These are phyloP conservation scores for Phoxinus phoxinus DNA, from an alignment of 2,113 vertebrate species.

Conservation along the genomic window DNA sequence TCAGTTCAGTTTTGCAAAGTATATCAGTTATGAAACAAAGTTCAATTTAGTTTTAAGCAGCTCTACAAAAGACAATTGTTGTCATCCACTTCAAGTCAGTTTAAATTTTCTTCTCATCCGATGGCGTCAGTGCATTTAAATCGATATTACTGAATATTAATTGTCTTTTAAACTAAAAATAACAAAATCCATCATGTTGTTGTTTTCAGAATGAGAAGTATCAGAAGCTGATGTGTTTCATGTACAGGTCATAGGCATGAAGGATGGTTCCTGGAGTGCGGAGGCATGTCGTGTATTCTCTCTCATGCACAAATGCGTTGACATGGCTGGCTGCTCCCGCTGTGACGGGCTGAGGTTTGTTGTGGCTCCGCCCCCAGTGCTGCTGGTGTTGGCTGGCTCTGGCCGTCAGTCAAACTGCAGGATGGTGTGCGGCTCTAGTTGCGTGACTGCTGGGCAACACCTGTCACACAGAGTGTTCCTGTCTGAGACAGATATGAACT, in stretches of 20 bases:
- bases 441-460: slow-evolving; percentile 74
- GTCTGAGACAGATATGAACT: slow-evolving; percentile 69
- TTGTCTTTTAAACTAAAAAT: not conserved
- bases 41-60: too few relatives aligned
- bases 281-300: slow-evolving; percentile 16
- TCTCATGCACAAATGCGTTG: slow-evolving; percentile 27
- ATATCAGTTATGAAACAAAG: too few relatives aligned
- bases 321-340: slow-evolving; percentile 23
- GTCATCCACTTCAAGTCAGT: too few relatives aligned
- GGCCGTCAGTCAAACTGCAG: slow-evolving; percentile 55
- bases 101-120: too few relatives aligned
- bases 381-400: slow-evolving; percentile 41
- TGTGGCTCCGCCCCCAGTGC: slow-evolving; percentile 41
- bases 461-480: slow-evolving; percentile 73
- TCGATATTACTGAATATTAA: too few relatives aligned
- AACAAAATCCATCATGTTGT: not conserved
- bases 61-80: too few relatives aligned
- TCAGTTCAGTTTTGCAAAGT: too few relatives aligned
- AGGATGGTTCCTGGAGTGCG: not conserved
- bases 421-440: slow-evolving; percentile 61
- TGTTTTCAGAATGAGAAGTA: not conserved
- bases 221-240: not conserved
- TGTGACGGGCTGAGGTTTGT: slow-evolving; percentile 28
- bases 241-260: not conserved
- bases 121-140: too few relatives aligned